phyloP scores from a whole-genome alignment of 2,888 invertebrate species.

The Ophraella communa region DNA sequence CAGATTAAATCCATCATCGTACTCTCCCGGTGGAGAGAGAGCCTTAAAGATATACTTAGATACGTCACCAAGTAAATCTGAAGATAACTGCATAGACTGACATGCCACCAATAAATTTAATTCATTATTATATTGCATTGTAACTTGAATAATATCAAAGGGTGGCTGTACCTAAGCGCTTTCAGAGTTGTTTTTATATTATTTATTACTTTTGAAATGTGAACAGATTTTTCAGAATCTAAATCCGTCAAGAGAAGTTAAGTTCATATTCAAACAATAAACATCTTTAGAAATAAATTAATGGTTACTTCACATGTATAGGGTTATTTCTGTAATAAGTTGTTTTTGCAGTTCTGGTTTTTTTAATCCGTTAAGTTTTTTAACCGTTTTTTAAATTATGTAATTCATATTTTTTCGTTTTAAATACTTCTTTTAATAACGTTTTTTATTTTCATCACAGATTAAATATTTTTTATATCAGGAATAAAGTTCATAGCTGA shows the following conservation, averaged over 20 bases:
- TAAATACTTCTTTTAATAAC: too few relatives aligned
- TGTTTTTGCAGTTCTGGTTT: too few relatives aligned
- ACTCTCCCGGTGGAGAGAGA: constrained; percentile 71
- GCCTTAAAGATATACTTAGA: constrained; percentile 78
- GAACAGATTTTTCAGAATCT: not conserved
- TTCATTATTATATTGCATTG: constrained; percentile 53
- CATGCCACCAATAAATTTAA: constrained; percentile 51
- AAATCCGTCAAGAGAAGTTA: not conserved
- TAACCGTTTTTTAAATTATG: too few relatives aligned
- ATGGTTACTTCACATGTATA: too few relatives aligned
- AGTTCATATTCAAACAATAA: not conserved
- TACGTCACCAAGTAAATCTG: constrained; percentile 57
- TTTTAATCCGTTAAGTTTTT: too few relatives aligned
- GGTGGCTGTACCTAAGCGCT: constrained; percentile 30
- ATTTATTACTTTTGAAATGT: constrained; percentile 8
- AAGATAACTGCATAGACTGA: constrained; percentile 57
- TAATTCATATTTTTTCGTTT: not conserved
- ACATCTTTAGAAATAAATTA: not conserved
- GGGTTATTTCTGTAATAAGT: not conserved
- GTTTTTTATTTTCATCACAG: too few relatives aligned
- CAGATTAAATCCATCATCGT: constrained; percentile 57
- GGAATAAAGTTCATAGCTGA: too few relatives aligned
- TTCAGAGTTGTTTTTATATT: constrained; percentile 25
- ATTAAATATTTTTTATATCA: too few relatives aligned
- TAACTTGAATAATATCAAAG: constrained; percentile 45